These are phyloP conservation scores for Sinocyclocheilus anshuiensis DNA, from an alignment of 2,113 vertebrate genomes.

Conservation along the genomic window DNA sequence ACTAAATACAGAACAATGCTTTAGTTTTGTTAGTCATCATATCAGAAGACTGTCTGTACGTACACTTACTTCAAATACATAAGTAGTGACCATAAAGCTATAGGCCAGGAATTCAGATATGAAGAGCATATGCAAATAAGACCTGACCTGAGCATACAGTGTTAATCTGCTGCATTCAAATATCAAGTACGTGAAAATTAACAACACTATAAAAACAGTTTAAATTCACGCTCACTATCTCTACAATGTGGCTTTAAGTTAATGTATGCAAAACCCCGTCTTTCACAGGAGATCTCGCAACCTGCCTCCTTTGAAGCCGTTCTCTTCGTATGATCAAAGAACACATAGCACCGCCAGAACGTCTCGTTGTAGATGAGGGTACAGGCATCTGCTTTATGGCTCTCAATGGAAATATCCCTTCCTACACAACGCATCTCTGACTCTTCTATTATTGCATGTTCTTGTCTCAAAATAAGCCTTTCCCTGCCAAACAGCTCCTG, in stretches of 20 bases:
- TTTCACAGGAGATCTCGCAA: constrained; percentile 37
- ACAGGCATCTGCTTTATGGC: constrained; percentile 32
- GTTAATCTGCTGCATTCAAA: constrained; percentile 2
- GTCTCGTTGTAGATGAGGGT: constrained; percentile 23
- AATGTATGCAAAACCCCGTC: constrained; percentile 48
- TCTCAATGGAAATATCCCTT: constrained; percentile 25
- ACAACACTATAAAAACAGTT: neutral
- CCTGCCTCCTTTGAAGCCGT: constrained; percentile 44
- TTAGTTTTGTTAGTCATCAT: neutral
- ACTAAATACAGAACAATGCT: neutral
- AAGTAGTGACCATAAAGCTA: neutral
- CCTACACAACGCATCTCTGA: neutral
- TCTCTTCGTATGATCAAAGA: constrained; percentile 52
- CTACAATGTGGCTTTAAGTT: constrained; percentile 20
- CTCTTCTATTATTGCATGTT: neutral
- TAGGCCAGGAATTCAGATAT: neutral
- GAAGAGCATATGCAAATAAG: constrained; percentile 8
- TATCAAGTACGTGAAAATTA: neutral
- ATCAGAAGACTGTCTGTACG: too few relatives aligned
- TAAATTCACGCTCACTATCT: constrained; percentile 17
- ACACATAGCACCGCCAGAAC: neutral
- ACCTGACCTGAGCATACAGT: neutral
- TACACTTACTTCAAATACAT: neutral
- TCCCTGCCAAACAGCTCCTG: neutral
- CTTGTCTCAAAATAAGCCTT: neutral